Conservation (phyloP, 2,797 vertebrate species). For the Propithecus perrieri region DNA sequence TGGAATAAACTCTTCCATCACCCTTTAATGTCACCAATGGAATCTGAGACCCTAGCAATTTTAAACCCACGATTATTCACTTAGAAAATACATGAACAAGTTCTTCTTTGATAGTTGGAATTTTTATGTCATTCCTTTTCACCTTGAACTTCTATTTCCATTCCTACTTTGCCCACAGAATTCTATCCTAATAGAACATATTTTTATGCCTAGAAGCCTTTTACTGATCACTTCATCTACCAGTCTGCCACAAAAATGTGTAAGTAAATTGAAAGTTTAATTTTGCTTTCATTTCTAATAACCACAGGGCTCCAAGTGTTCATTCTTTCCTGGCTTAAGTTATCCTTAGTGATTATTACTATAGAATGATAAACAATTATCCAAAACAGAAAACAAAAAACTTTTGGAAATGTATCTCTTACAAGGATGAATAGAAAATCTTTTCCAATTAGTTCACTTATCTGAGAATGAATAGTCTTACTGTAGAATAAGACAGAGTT, state of each 20-base stretch:
- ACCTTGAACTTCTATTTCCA: slow-evolving; percentile 47
- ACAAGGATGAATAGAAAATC: neutral
- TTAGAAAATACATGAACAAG: slow-evolving; percentile 1
- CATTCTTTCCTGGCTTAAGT: neutral
- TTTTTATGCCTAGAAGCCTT: slow-evolving; percentile 28
- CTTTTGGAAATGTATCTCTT: neutral
- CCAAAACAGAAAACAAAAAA: slow-evolving; percentile 14
- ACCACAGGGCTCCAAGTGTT: neutral
- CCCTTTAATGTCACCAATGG: slow-evolving; percentile 4
- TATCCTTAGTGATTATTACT: neutral
- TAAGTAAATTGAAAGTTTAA: neutral
- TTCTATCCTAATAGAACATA: slow-evolving; percentile 23
- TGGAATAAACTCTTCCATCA: slow-evolving; percentile 31
- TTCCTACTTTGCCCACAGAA: slow-evolving; percentile 42
- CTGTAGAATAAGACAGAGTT: neutral
- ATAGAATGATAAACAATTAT: neutral
- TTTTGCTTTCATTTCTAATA: slow-evolving; percentile 42
- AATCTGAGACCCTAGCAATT: neutral
- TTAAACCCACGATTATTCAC: slow-evolving; percentile 5
- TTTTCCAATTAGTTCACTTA: neutral
- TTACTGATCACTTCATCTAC: neutral
- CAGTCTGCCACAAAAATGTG: slow-evolving; percentile 5
- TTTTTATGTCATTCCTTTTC: slow-evolving; percentile 39
- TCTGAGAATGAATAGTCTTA: slow-evolving; percentile 17
- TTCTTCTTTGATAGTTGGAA: slow-evolving; percentile 40